These are phyloP conservation scores for Trachelipus rathkii DNA, from an alignment of 1,140 invertebrate genomes.

Conservation along the genomic window DNA sequence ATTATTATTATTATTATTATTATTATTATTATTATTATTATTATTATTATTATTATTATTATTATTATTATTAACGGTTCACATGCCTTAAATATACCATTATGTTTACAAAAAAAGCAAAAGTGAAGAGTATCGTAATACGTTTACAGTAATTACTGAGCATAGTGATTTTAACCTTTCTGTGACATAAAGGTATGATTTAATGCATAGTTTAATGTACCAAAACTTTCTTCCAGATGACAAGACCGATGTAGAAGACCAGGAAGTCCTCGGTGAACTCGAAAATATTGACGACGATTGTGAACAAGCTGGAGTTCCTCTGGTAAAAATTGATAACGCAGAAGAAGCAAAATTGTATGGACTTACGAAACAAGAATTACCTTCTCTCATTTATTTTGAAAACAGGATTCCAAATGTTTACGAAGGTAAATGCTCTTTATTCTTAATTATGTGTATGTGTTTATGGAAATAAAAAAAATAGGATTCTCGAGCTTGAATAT, in stretches of 20 bases:
- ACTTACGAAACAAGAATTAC: conserved; percentile 70
- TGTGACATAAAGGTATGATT: neutral
- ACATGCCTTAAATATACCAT: too few relatives aligned
- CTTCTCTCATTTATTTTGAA: conserved; percentile 84
- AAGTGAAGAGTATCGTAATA: too few relatives aligned
- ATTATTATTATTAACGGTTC: too few relatives aligned
- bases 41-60: too few relatives aligned
- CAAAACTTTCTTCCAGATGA: conserved; percentile 61
- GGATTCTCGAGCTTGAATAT: too few relatives aligned
- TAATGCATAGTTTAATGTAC: neutral
- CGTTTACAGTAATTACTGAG: too few relatives aligned
- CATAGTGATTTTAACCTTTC: too few relatives aligned
- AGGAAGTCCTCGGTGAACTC: conserved; percentile 77
- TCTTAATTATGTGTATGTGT: neutral
- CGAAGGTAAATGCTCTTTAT: conserved; percentile 58
- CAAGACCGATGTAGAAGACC: conserved; percentile 83
- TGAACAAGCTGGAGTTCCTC: conserved; percentile 83
- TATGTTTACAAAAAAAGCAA: too few relatives aligned
- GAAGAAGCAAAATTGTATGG: conserved; percentile 86
- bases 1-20: too few relatives aligned
- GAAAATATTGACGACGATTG: conserved; percentile 91
- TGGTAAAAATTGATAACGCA: conserved; percentile 75
- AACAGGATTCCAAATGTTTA: conserved; percentile 86
- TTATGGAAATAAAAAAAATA: too few relatives aligned
- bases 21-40: too few relatives aligned